Evolutionary conservation across 2,888 invertebrate species (phyloP).

Genomic region (Drosophila sordidula): DNA sequence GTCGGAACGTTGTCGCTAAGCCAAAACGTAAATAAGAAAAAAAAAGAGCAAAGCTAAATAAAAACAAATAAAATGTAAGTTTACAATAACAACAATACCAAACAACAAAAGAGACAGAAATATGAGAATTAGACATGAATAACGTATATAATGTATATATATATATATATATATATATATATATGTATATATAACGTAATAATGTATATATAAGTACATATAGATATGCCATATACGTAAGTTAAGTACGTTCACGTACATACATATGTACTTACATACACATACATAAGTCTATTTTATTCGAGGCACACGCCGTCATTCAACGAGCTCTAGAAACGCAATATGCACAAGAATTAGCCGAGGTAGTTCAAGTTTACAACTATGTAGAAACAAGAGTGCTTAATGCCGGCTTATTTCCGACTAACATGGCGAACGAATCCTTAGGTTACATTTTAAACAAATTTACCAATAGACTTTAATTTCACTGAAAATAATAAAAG

Average conservation of each 20-base stretch:
- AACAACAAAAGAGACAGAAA: conserved; percentile 15
- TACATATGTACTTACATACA: background rate
- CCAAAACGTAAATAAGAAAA: conserved; percentile 32
- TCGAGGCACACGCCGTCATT: conserved; percentile 25
- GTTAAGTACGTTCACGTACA: background rate
- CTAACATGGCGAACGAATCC: background rate
- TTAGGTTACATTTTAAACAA: no score
- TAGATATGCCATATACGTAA: no score
- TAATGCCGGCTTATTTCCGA: background rate
- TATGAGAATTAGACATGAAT: conserved; percentile 21
- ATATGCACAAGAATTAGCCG: conserved; percentile 10
- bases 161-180: no score
- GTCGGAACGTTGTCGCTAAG: conserved; percentile 17
- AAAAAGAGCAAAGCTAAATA: conserved; percentile 18
- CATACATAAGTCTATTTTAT: conserved; percentile 27
- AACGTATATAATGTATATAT: no score
- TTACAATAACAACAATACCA: conserved; percentile 8
- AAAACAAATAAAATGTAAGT: conserved; percentile 56
- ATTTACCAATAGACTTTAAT: no score
- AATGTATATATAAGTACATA: background rate
- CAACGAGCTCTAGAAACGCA: conserved; percentile 34
- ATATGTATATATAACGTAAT: no score
- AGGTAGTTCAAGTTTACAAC: conserved; percentile 9
- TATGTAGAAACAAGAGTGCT: background rate
- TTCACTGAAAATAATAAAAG: no score